Base-by-base conservation (phyloP, 2,113 vertebrate genomes). In the Lepus americanus region DNA sequence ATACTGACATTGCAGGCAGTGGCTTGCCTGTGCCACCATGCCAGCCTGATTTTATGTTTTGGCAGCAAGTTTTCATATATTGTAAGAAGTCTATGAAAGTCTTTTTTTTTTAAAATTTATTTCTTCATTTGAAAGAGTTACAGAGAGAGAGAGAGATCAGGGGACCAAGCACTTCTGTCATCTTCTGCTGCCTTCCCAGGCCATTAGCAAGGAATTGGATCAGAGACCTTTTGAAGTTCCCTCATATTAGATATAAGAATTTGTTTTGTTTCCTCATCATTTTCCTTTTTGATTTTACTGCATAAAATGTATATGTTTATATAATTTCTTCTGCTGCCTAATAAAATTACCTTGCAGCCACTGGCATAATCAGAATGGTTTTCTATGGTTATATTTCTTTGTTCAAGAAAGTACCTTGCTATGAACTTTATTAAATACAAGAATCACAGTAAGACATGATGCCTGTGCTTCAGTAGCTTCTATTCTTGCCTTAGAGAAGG, bases 271-370 rank as follows among this genome's bases (percentile, higher is more conserved):
- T 93, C 49, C n/a, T 16, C 39, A 4, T 49, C n/a, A 55, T 77
- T 87, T 94, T 94, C 33, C 51, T 77, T 87, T 88, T 91, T 92
- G 61, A 73, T 83, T n/a, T 61, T 29, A 73, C 63, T 63, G 5
- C 33, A 36, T 90, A 63, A 31, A 74, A 33, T 25, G 73, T 74
- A 79, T 79, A 84, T 51, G 27, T 84, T 85, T 64, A 73, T 11
- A 17, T 59, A 22, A 59, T 78, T 36, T 78, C 87, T 96, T 29
- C 33, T 88, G 1, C 53, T 79, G 66, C 85, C 20, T 79, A 44
- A 66, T 72, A 81, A 64, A 67, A 87, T 67, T 76, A 82, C 53
- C 53, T 84, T 39, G 10, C 25, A 66, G 10, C 64, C 91, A 72
- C 63, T n/a, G n/a, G 14, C 72, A 7, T 25, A 79, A 89, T 83